Evolutionary conservation across 1,140 invertebrate species (phyloP).

Genomic region (Diorhabda elongata): DNA sequence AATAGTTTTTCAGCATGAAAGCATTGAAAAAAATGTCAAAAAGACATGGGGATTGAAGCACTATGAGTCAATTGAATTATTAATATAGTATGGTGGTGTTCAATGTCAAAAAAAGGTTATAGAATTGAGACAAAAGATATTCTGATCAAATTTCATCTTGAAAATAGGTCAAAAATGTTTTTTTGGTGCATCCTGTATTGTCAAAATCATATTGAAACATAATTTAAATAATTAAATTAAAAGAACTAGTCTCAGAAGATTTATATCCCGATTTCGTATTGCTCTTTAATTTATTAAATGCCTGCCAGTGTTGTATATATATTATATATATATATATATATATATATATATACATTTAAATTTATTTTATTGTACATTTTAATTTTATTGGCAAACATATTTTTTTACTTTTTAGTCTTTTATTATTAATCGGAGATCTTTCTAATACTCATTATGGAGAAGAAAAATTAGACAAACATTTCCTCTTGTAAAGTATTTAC

Average conservation of each 20-base stretch:
- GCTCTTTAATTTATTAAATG: conserved; percentile 14
- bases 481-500: neutral
- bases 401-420: neutral
- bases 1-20: too few relatives aligned
- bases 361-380: conserved; percentile 1
- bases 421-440: conserved; percentile 9
- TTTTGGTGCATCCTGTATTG: too few relatives aligned
- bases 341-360: neutral
- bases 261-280: conserved; percentile 6
- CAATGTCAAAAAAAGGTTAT: too few relatives aligned
- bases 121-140: too few relatives aligned
- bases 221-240: too few relatives aligned
- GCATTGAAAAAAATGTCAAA: too few relatives aligned
- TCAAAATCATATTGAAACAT: too few relatives aligned
- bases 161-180: too few relatives aligned
- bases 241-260: conserved; percentile 10
- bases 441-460: conserved; percentile 14
- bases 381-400: neutral
- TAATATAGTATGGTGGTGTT: too few relatives aligned
- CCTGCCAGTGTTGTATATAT: conserved; percentile 20
- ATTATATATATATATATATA: neutral
- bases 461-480: neutral
- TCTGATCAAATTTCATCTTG: too few relatives aligned
- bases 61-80: too few relatives aligned
- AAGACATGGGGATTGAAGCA: too few relatives aligned